Base-by-base conservation (phyloP, 2,888 invertebrate genomes). In the Ecliptopera silaceata region DNA sequence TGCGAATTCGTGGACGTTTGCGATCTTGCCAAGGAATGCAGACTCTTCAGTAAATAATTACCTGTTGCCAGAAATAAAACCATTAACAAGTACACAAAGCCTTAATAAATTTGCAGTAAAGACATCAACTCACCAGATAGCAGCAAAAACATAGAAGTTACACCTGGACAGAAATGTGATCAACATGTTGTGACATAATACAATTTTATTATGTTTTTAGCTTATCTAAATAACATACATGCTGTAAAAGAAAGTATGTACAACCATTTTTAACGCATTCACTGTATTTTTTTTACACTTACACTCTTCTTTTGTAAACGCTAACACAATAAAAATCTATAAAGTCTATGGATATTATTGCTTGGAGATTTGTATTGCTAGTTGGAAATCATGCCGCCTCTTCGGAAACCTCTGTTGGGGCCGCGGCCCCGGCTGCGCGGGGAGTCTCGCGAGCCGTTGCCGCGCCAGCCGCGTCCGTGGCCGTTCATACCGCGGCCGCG, bases 191-290 rank as follows among this genome's bases (percentile, higher is more conserved):
- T 76, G 73, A 80, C 80, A 79, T 82, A 84, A 82, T 80, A 81
- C 74, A 79, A 77, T 75, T 80, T 85, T 85, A 88, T 86, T 87
- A 80, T 84, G 80, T 82, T 69, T n/a, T 75, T 73, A 83, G 74
- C 79, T 83, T 82, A 83, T 70, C 64, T 73, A 82, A 82, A 77
- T 80, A 82, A 82, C 83, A 79, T 80, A 85, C 77, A 87, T 84
- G 87, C 82, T 78, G 81, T 84, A 84, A 86, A 79, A 77, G 77
- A 82, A 84, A 84, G 78, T 88, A 88, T 90, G 69, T 89, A 89
- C 90, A 90, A 86, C 85, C 80, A 59, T 82, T 78, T 79, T 72
- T 74, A 79, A 79, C 71, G 72, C 71, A 76, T 75, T 77, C 82
- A 86, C 82, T 78, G 71, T 77, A 74, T 79, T 77, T 71, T 77